phyloP scores from a whole-genome alignment of 2,888 invertebrate species.

The Augochlorella aurata region DNA sequence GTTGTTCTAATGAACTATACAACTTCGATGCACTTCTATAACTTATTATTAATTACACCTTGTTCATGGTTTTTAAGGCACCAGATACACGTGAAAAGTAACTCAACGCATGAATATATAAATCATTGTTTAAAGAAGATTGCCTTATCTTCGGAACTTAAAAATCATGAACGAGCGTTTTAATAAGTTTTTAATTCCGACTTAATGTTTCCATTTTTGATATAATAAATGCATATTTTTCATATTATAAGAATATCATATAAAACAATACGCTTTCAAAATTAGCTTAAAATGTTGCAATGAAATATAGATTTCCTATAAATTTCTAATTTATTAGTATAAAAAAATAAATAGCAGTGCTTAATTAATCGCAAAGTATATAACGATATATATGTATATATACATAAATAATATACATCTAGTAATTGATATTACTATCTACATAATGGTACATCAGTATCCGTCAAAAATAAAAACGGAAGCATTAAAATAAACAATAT shows the following conservation, averaged over 20 bases:
- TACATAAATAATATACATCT: slow-evolving; percentile 37
- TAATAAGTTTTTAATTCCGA: slow-evolving; percentile 42
- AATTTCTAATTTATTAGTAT: slow-evolving; percentile 26
- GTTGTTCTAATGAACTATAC: slow-evolving; percentile 55
- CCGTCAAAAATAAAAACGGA: slow-evolving; percentile 40
- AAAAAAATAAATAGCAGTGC: slow-evolving; percentile 54
- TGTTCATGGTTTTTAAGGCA: slow-evolving; percentile 72
- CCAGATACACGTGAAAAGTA: slow-evolving; percentile 58
- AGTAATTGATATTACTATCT: slow-evolving; percentile 25
- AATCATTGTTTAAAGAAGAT: slow-evolving; percentile 39
- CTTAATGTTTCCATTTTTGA: slow-evolving; percentile 24
- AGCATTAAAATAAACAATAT: slow-evolving; percentile 42
- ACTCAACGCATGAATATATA: slow-evolving; percentile 42
- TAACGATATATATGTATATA: slow-evolving; percentile 43
- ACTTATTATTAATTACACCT: slow-evolving; percentile 58
- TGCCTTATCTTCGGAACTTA: slow-evolving; percentile 58
- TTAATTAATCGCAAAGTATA: slow-evolving; percentile 44
- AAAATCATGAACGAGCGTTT: slow-evolving; percentile 66
- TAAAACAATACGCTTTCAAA: slow-evolving; percentile 27
- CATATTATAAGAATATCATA: slow-evolving; percentile 31
- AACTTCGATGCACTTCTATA: slow-evolving; percentile 58
- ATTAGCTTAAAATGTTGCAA: slow-evolving; percentile 8
- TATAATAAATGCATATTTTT: slow-evolving; percentile 32
- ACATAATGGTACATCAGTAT: slow-evolving; percentile 29
- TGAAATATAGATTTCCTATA: slow-evolving; percentile 33